Percentiles rank a stretch among this genome's conserved stretches.
Conservation (phyloP, 2,113 vertebrate species). For the Platysteira castanea region DNA sequence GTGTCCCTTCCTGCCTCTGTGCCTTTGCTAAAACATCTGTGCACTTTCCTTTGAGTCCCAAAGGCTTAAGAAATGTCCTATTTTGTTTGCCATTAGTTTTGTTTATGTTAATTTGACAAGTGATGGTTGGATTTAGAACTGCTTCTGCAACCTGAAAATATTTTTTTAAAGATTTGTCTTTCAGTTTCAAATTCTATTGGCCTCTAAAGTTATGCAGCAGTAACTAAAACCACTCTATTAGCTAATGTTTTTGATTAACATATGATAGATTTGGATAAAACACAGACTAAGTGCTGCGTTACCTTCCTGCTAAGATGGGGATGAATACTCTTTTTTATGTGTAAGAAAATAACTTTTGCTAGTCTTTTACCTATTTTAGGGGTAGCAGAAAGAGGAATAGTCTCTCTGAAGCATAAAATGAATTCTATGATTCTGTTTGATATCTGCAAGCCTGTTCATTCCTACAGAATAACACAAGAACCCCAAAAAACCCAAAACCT, state of each 20-base stretch:
- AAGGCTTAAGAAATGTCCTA: neutral
- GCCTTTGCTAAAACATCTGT: neutral
- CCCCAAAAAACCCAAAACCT: neutral
- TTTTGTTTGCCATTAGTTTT: neutral
- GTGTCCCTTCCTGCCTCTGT: neutral
- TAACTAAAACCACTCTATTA: neutral
- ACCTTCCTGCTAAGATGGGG: neutral
- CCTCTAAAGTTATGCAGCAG: neutral
- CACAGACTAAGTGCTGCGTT: accelerated
- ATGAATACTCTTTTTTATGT: neutral
- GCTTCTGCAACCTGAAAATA: neutral
- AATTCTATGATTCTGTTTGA: neutral
- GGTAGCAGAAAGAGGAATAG: neutral
- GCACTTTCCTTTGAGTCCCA: neutral
- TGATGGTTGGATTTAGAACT: neutral
- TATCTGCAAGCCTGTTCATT: neutral
- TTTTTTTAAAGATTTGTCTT: neutral
- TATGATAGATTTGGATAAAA: neutral
- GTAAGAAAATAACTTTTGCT: neutral
- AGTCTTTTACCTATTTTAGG: neutral
- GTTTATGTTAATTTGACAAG: neutral
- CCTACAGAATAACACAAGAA: neutral
- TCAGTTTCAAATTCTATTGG: neutral
- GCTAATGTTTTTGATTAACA: neutral
- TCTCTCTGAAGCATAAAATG: neutral